phyloP scores from a whole-genome alignment of 2,113 vertebrate genomes.

The Oreocharis arfaki region DNA sequence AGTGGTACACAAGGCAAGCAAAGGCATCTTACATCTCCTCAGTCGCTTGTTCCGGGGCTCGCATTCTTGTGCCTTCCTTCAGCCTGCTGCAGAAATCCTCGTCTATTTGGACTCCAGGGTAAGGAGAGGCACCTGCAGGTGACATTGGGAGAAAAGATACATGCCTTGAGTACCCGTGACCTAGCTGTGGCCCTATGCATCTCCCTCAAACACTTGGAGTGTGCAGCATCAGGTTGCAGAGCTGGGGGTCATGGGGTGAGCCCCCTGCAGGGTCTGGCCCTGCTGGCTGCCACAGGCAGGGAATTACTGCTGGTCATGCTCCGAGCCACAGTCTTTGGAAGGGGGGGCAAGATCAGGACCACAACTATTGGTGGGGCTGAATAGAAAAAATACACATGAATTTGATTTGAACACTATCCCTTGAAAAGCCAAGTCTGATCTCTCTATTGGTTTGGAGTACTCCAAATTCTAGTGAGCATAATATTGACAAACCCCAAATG shows the following conservation, averaged over 20 bases:
- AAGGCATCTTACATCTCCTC: constrained; percentile 83
- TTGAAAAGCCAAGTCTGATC: not conserved
- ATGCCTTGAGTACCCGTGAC: not conserved
- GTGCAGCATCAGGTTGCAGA: not conserved
- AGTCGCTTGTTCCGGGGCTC: constrained; percentile 85
- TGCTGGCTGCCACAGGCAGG: not conserved
- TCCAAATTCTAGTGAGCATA: not conserved
- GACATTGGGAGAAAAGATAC: not conserved
- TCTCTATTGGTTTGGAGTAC: not conserved
- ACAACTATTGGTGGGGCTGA: not conserved
- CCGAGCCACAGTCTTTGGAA: not conserved
- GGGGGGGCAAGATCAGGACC: not conserved
- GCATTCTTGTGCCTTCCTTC: constrained; percentile 90
- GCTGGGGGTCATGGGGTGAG: not conserved
- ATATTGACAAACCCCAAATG: not conserved
- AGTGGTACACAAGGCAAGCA: not conserved
- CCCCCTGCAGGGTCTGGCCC: not conserved
- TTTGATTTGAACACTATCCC: not conserved
- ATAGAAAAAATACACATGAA: not conserved
- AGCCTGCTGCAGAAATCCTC: constrained; percentile 92
- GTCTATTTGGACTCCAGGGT: constrained; percentile 90
- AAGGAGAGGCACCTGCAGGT: constrained; percentile 86
- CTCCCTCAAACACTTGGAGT: not conserved
- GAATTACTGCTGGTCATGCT: not conserved
- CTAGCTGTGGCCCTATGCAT: not conserved